A percentile compares a stretch with the other conserved stretches of the same genome.
These are phyloP conservation scores for Mobula birostris DNA, from an alignment of 2,113 vertebrate species.

Conservation along the genomic window DNA sequence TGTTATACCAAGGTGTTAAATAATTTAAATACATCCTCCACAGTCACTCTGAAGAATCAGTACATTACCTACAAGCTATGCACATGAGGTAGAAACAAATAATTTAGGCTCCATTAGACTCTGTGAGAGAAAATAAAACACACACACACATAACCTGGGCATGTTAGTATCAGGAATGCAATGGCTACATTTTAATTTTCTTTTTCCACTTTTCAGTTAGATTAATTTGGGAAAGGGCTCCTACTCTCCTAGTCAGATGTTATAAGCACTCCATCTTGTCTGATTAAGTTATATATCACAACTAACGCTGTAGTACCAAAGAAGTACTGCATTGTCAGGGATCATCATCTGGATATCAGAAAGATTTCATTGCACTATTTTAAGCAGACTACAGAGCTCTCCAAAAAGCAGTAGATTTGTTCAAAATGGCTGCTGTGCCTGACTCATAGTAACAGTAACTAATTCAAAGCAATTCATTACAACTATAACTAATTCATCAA, in stretches of 20 bases:
- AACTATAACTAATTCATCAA: not conserved
- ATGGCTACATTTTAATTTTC: not conserved
- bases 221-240: not conserved
- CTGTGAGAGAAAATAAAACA: conserved; percentile 57
- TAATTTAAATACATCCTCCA: conserved; percentile 99
- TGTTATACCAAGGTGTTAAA: conserved; percentile 99
- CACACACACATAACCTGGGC: conserved; percentile 57
- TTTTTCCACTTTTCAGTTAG: conserved; percentile 15
- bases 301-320: not conserved
- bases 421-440: not conserved
- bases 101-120: conserved; percentile 88
- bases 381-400: not conserved
- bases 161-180: conserved; percentile 53
- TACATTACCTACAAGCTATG: conserved; percentile 93
- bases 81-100: conserved; percentile 99
- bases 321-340: not conserved
- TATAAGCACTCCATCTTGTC: not conserved
- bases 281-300: not conserved
- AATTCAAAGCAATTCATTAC: not conserved
- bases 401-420: not conserved
- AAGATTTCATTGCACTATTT: not conserved
- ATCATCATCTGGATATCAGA: not conserved
- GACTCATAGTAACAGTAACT: not conserved
- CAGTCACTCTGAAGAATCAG: conserved; percentile 90
- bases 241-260: not conserved